These are phyloP conservation scores for Platichthys flesus DNA, from an alignment of 2,113 vertebrate species.

Conservation along the genomic window DNA sequence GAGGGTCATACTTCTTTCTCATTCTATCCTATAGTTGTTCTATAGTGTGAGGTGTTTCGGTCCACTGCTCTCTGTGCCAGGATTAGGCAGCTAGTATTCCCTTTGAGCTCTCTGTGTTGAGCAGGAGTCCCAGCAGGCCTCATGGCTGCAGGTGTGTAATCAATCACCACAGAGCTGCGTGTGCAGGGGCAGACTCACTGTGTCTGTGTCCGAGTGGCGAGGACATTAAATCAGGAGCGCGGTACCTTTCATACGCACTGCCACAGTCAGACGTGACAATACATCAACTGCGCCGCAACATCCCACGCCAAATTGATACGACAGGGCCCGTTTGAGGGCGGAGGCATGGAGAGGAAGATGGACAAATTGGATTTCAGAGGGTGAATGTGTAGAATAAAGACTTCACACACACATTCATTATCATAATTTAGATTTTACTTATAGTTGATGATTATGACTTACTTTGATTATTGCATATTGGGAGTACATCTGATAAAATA, in stretches of 20 bases:
- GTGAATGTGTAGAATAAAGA: background rate
- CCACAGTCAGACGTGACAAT: constrained; percentile 50
- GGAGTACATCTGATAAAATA: no score
- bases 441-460: no score
- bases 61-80: constrained; percentile 53
- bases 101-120: constrained; percentile 49
- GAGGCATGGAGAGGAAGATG: constrained; percentile 1
- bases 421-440: background rate
- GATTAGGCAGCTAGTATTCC: constrained; percentile 60
- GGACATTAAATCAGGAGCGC: constrained; percentile 65
- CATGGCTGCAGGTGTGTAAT: constrained; percentile 75
- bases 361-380: background rate
- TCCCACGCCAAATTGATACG: constrained; percentile 37
- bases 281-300: constrained; percentile 46
- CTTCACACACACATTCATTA: background rate
- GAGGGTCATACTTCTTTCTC: background rate
- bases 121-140: constrained; percentile 59
- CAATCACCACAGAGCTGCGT: constrained; percentile 66
- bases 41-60: constrained; percentile 41
- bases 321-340: background rate
- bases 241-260: constrained; percentile 56
- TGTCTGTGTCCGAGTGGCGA: constrained; percentile 57
- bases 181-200: constrained; percentile 60
- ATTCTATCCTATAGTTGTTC: constrained; percentile 22
- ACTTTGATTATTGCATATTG: no score